A percentile compares a stretch with the other conserved stretches of the same genome.
phyloP scores from a whole-genome alignment of 2,797 vertebrate species.

The Chrysocyon brachyurus region DNA sequence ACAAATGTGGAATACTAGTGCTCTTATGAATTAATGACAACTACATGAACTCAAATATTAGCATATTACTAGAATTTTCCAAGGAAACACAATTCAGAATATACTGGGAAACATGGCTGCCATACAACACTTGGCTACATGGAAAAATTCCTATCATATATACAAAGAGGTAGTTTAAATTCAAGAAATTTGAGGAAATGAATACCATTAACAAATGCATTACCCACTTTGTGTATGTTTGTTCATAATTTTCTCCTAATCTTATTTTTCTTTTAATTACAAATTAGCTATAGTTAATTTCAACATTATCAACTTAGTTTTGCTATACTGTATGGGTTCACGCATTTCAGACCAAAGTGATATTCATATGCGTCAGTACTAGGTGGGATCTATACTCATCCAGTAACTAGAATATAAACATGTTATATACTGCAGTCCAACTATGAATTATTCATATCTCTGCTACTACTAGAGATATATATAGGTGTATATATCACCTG shows the following conservation, averaged over 20 bases:
- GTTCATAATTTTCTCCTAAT: constrained; percentile 14
- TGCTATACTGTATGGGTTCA: not conserved
- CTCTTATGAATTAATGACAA: not conserved
- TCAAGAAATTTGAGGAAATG: not conserved
- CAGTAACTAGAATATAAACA: not conserved
- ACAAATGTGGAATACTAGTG: not conserved
- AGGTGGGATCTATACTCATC: not conserved
- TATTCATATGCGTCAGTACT: not conserved
- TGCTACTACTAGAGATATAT: not conserved
- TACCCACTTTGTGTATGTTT: not conserved
- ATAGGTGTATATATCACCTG: not conserved
- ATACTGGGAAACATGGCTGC: not conserved
- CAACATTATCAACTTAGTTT: constrained; percentile 24
- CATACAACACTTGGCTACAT: not conserved
- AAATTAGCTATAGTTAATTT: not conserved
- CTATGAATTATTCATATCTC: not conserved
- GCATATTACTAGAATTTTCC: not conserved
- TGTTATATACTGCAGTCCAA: not conserved
- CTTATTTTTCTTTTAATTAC: constrained; percentile 23
- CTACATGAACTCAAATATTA: not conserved
- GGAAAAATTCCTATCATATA: not conserved
- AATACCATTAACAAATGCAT: not conserved
- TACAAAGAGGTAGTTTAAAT: not conserved
- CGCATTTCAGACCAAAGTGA: not conserved
- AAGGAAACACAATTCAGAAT: not conserved